These are phyloP conservation scores for Eulithis prunata DNA, from an alignment of 2,888 invertebrate genomes.

Conservation along the genomic window DNA sequence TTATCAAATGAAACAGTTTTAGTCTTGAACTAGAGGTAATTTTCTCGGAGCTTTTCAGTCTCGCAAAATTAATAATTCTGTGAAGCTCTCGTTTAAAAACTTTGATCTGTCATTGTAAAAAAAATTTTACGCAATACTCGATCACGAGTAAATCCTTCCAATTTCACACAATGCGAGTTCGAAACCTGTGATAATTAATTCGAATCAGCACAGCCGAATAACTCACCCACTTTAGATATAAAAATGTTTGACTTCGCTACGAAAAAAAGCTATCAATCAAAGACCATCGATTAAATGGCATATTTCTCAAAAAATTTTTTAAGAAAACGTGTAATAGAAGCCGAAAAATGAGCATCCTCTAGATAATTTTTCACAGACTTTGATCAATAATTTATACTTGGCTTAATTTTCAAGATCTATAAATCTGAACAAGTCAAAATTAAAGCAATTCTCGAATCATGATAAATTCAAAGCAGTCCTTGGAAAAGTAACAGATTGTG, in stretches of 20 bases:
- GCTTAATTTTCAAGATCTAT: constrained; percentile 23
- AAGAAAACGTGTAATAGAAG: constrained; percentile 21
- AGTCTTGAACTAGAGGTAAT: no score
- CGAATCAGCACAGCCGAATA: constrained; percentile 11
- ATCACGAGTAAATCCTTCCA: not conserved
- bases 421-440: constrained; percentile 26
- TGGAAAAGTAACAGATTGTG: constrained; percentile 46
- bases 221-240: not conserved
- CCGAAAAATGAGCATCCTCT: constrained; percentile 14
- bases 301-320: constrained; percentile 15
- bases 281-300: constrained; percentile 3
- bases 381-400: constrained; percentile 32
- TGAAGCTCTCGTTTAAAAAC: no score
- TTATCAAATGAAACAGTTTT: no score
- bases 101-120: not conserved
- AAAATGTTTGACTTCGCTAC: constrained; percentile 13
- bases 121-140: not conserved
- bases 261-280: constrained; percentile 17
- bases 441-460: constrained; percentile 40
- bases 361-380: constrained; percentile 19
- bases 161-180: constrained; percentile 10
- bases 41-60: no score
- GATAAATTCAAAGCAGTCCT: constrained; percentile 36
- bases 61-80: no score
- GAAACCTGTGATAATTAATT: constrained; percentile 12